Base-by-base conservation (phyloP, 1,140 invertebrate species). In the Meteorus sp. region DNA sequence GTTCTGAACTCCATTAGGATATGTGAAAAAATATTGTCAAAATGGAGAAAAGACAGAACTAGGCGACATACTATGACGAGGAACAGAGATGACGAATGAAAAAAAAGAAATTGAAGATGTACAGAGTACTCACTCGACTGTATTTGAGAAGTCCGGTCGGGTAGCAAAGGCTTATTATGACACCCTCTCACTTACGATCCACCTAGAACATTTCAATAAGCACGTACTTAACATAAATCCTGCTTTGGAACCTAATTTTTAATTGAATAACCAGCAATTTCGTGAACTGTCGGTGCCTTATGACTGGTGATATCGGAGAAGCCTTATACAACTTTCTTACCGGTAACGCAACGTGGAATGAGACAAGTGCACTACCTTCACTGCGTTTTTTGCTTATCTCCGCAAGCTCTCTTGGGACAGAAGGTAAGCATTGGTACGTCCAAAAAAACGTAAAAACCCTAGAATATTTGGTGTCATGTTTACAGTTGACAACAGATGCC, bases 341-440 rank as follows among this genome's bases (percentile, higher is more conserved):
- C 76, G 74, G 76, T 75, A 71, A 77, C 72, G 71, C 72, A 75
- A 76, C 75, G 72, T 73, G 72, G 75, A 77, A 39, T 39, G 35
- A 39, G 35, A 7, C 35, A 39, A 11, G n/a, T n/a, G n/a, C n/a
- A n/a, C n/a, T n/a, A n/a, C n/a, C n/a, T n/a, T n/a, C n/a, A n/a
- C n/a, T n/a, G n/a, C n/a, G n/a, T n/a, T n/a, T n/a, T n/a, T n/a
- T n/a, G n/a, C n/a, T n/a, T n/a, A n/a, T n/a, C n/a, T n/a, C n/a
- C n/a, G n/a, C n/a, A n/a, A n/a, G n/a, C n/a, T n/a, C n/a, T n/a
- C n/a, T n/a, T n/a, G n/a, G n/a, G n/a, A n/a, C n/a, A n/a, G n/a
- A n/a, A n/a, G n/a, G n/a, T n/a, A n/a, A n/a, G n/a, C n/a, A n/a
- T n/a, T n/a, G n/a, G n/a, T n/a, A n/a, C n/a, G n/a, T n/a, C n/a